Conservation (phyloP, 2,113 vertebrate genomes). For the Ictalurus furcatus region DNA sequence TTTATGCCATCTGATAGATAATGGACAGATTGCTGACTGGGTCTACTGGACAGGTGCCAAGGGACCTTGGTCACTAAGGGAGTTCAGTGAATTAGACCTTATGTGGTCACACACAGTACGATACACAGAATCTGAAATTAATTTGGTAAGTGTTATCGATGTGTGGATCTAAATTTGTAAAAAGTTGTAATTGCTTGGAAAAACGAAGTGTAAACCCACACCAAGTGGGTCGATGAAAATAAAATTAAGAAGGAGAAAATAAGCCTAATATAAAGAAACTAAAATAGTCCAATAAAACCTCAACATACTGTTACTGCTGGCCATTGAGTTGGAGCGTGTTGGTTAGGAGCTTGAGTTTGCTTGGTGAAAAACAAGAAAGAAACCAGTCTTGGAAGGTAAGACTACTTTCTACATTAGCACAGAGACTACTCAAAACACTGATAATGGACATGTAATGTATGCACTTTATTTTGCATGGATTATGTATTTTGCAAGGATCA, state of each 20-base stretch:
- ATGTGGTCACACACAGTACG: neutral
- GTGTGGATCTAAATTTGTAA: neutral
- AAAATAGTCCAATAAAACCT: neutral
- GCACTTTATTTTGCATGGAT: too few relatives aligned
- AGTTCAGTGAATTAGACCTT: neutral
- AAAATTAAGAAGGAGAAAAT: neutral
- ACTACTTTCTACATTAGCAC: neutral
- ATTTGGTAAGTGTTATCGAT: neutral
- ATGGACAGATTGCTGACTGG: neutral
- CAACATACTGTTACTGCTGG: neutral
- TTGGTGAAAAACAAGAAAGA: neutral
- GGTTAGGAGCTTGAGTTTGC: neutral
- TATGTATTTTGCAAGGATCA: neutral
- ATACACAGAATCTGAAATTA: neutral
- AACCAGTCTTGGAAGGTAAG: neutral
- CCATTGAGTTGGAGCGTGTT: neutral
- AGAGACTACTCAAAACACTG: too few relatives aligned
- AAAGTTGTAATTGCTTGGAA: neutral
- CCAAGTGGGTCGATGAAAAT: neutral
- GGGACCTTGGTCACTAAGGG: neutral
- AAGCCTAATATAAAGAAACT: neutral
- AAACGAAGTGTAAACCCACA: neutral
- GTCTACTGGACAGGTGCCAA: neutral
- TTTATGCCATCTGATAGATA: neutral
- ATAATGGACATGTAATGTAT: neutral